Conservation (phyloP, 2,113 vertebrate species). For the Microcebus tavaratra region DNA sequence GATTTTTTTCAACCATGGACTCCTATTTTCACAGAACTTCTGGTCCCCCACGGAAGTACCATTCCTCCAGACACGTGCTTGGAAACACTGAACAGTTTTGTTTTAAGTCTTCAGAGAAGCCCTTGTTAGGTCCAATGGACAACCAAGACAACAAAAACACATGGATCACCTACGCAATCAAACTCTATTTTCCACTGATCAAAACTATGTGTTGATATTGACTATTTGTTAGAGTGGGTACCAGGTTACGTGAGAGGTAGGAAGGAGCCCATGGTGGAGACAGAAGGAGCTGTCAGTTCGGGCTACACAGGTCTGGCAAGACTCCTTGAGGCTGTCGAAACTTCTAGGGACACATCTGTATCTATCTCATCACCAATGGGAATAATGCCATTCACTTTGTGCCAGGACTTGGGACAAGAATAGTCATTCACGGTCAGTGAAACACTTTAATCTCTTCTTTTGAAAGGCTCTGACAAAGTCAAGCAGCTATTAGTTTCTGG, state of each 20-base stretch:
- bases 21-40: not conserved
- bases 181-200: not conserved
- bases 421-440: not conserved
- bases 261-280: not conserved
- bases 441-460: not conserved
- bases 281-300: not conserved
- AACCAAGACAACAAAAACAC: not conserved
- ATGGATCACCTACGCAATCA: not conserved
- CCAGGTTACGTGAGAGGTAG: not conserved
- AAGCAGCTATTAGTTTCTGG: not conserved
- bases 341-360: accelerated
- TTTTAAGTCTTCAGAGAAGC: not conserved
- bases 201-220: not conserved
- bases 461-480: not conserved
- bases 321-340: not conserved
- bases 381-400: not conserved
- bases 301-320: accelerated
- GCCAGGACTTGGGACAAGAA: not conserved
- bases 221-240: too few relatives aligned
- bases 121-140: not conserved
- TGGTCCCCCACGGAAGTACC: not conserved
- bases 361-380: not conserved
- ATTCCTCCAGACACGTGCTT: not conserved
- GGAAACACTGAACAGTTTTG: not conserved
- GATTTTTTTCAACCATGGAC: not conserved